Percentiles rank a stretch among this genome's conserved stretches.
These are phyloP conservation scores for Diplolepis rosae DNA, from an alignment of 2,888 invertebrate species.

Conservation along the genomic window DNA sequence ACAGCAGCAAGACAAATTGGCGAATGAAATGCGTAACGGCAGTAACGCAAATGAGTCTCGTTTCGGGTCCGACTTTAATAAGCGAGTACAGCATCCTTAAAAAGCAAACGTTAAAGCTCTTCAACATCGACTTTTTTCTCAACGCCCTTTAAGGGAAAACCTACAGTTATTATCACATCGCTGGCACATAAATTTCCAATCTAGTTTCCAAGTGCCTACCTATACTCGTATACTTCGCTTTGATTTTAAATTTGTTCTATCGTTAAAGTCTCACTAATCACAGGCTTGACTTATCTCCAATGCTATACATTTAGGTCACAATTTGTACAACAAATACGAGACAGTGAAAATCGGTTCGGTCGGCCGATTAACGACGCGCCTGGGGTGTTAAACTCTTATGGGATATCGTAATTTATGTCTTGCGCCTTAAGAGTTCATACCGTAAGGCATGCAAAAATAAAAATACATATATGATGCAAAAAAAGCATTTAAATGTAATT, in stretches of 20 bases:
- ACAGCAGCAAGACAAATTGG: neutral
- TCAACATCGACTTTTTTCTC: conserved; percentile 6
- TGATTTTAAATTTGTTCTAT: neutral
- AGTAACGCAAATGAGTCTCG: neutral
- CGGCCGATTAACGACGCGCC: conserved; percentile 17
- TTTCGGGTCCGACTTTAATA: no score
- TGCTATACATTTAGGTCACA: conserved; percentile 21
- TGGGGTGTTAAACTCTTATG: conserved; percentile 12
- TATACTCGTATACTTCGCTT: conserved; percentile 16
- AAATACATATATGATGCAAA: neutral
- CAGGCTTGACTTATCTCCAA: conserved; percentile 4
- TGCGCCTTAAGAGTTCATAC: conserved; percentile 1
- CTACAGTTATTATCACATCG: neutral
- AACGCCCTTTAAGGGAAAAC: conserved; percentile 5
- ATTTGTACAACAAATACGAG: conserved; percentile 11
- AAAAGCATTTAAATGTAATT: neutral
- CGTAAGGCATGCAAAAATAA: neutral
- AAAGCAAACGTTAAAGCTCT: neutral
- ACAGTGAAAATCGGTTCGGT: neutral
- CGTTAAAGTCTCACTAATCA: conserved; percentile 28
- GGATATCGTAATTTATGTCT: conserved; percentile 21
- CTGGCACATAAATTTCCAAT: conserved; percentile 19
- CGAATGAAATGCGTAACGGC: conserved; percentile 1
- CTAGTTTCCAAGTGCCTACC: neutral
- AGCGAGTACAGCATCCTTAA: neutral